These are phyloP conservation scores for Apamea crenata DNA, from an alignment of 2,888 invertebrate genomes.

Conservation along the genomic window DNA sequence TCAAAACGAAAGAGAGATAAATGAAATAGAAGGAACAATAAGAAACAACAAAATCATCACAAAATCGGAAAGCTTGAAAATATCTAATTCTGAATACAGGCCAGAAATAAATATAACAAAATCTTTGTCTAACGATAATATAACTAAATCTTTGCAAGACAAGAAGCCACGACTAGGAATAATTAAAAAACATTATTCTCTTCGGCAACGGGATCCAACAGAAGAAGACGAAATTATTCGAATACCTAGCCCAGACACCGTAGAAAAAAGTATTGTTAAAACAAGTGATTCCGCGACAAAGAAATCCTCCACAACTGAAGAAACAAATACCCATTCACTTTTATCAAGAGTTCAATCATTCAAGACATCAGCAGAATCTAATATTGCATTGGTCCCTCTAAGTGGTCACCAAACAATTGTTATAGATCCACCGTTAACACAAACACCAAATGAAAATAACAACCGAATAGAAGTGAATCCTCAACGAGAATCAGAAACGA, in stretches of 20 bases:
- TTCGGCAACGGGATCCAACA: conserved; percentile 86
- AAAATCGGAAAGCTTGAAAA: conserved; percentile 86
- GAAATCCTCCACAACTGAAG: conserved; percentile 66
- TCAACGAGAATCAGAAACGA: conserved; percentile 56
- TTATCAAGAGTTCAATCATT: conserved; percentile 87
- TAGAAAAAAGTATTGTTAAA: conserved; percentile 75
- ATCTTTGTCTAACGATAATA: conserved; percentile 85
- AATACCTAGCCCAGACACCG: conserved; percentile 83
- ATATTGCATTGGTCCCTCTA: conserved; percentile 86
- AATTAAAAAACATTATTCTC: conserved; percentile 88
- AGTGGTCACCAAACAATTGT: conserved; percentile 90
- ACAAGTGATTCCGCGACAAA: conserved; percentile 59
- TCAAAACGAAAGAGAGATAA: conserved; percentile 88
- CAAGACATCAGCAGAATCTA: conserved; percentile 87
- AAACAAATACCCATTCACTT: conserved; percentile 80
- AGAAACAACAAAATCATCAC: conserved; percentile 87
- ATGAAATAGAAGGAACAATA: conserved; percentile 89
- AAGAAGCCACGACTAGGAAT: conserved; percentile 76
- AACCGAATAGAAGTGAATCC: conserved; percentile 48
- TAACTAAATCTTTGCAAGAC: conserved; percentile 75
- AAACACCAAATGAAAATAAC: conserved; percentile 68
- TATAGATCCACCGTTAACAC: conserved; percentile 85
- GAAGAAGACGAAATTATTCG: conserved; percentile 81
- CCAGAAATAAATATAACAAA: conserved; percentile 80
- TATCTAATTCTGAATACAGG: conserved; percentile 75